A percentile compares a stretch with the other conserved stretches of the same genome.
Evolutionary conservation across 1,140 invertebrate genomes (phyloP).

Genomic region (Dryas iulia): DNA sequence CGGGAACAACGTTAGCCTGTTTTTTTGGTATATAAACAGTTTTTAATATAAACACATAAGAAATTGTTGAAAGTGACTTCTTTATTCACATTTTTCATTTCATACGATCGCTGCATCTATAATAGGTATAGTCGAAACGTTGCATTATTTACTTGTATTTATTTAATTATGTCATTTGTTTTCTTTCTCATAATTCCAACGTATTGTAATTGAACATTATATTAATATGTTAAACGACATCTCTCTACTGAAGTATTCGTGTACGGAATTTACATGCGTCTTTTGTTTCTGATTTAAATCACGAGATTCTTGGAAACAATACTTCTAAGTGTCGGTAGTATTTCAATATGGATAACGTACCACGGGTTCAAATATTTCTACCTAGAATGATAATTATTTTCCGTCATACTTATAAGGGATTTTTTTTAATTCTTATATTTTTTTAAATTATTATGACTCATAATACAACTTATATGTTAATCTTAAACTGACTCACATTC

Average conservation of each 20-base stretch:
- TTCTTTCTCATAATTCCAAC: conserved; percentile 33
- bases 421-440: no score
- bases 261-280: conserved; percentile 31
- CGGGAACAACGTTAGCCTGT: no score
- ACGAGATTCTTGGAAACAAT: conserved; percentile 21
- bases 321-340: conserved; percentile 10
- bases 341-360: conserved; percentile 7
- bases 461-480: background rate
- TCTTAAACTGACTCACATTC: background rate
- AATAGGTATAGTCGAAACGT: conserved; percentile 32
- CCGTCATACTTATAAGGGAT: background rate
- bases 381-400: conserved; percentile 16
- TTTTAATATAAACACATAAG: no score
- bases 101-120: conserved; percentile 33
- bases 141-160: conserved; percentile 36
- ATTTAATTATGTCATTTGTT: conserved; percentile 37
- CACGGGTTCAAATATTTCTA: background rate
- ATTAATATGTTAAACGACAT: conserved; percentile 37
- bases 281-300: conserved; percentile 23
- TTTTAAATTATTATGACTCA: no score
- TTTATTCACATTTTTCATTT: background rate
- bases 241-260: conserved; percentile 27
- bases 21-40: no score
- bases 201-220: conserved; percentile 32
- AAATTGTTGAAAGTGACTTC: no score